A percentile compares a stretch with the other conserved stretches of the same genome.
Evolutionary conservation across 2,797 vertebrate genomes (phyloP).

Genomic region (Sciurus carolinensis): DNA sequence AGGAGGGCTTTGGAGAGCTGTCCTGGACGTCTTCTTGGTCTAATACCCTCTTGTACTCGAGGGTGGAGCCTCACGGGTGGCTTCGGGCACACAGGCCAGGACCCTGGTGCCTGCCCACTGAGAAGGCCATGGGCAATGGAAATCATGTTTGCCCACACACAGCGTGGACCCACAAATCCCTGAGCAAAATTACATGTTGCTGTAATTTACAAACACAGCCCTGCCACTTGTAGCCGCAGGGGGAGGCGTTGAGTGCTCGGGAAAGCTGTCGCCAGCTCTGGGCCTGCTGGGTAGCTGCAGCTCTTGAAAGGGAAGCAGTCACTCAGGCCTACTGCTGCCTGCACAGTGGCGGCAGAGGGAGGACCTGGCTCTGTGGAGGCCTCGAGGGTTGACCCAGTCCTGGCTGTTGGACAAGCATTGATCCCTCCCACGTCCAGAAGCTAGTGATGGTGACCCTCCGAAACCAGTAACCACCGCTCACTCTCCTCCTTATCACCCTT

Average conservation of each 20-base stretch:
- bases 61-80: background rate
- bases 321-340: background rate
- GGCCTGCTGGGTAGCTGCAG: background rate
- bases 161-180: conserved; percentile 3
- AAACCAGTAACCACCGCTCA: background rate
- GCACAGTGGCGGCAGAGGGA: background rate
- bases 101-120: background rate
- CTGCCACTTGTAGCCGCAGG: background rate
- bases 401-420: background rate
- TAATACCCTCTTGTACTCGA: background rate
- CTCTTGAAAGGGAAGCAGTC: background rate
- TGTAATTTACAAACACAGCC: conserved; percentile 46
- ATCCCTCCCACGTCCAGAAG: background rate
- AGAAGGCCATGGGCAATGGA: background rate
- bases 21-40: background rate
- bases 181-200: conserved; percentile 38
- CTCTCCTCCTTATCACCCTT: background rate
- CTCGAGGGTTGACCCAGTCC: background rate
- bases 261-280: background rate
- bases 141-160: background rate
- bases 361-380: background rate
- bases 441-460: fast-evolving
- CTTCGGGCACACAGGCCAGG: background rate
- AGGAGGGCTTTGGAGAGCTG: background rate
- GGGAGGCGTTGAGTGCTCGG: background rate